Base-by-base conservation (phyloP, 2,888 invertebrate species). In the Drosophila melanocephala region DNA sequence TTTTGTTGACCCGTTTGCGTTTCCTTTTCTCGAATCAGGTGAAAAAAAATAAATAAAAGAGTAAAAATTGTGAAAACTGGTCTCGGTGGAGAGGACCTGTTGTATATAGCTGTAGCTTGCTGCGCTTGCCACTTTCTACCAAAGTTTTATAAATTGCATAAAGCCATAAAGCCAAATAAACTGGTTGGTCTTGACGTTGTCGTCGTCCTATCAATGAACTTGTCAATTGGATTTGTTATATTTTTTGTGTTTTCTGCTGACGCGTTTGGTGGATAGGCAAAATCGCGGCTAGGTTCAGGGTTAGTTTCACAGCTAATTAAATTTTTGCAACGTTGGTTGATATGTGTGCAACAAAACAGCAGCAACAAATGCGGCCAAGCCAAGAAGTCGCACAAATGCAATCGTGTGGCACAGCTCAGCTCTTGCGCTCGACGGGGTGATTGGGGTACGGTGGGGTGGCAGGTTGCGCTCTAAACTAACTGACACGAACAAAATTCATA, bases 361-460 rank as follows among this genome's bases (percentile, higher is more conserved):
- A 68, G 67, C 59, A 74, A 65, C 62, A 69, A 86, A 86, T 77
- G 84, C 87, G 90, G 89, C 84, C 87, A 87, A 50, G 57, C 39
- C 67, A 71, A 74, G 87, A 87, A 87, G 87, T 87, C 87, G 79
- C 91, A 87, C 70, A 87, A 87, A 87, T 87, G 87, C 87, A 73
- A 75, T 66, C 58, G 55, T 67, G 68, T 58, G 61, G 60, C 75
- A 62, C 35, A 42, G 52, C 61, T 47, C 42, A 42, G 52, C 57
- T 39, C 26, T 33, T 63, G 14, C 35, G 28, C 37, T 28, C 42
- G 44, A n/a, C 55, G 32, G 12, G 53, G 63, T 44, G 16, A 42
- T 30, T 32, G 33, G 16, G 47, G 42, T 55, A 28, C 58, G 56
- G 16, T 42, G 58, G 19, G 51, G 64, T 35, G n/a, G 33, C n/a